These are phyloP conservation scores for Scaptomyza hsui DNA, from an alignment of 1,140 invertebrate genomes.

Conservation along the genomic window DNA sequence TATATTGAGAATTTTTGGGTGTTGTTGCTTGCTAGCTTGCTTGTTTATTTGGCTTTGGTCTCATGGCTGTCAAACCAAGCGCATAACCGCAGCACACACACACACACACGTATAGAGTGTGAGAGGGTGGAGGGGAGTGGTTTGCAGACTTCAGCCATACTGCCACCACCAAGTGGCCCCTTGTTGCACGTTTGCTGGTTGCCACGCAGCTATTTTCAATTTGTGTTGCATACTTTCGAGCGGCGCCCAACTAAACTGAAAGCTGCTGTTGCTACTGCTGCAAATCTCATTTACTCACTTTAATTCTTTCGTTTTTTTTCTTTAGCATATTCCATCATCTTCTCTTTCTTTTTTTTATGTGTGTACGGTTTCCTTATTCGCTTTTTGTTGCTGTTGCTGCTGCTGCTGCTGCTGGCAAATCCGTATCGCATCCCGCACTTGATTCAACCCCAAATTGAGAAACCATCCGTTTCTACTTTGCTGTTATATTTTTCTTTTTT, in stretches of 20 bases:
- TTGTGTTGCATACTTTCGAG: conserved; percentile 48
- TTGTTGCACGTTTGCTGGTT: conserved; percentile 24
- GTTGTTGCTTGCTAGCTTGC: conserved; percentile 13
- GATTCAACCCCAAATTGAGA: conserved; percentile 35
- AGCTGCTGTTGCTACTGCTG: conserved; percentile 13
- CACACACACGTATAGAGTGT: conserved; percentile 17
- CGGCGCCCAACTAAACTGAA: conserved; percentile 20
- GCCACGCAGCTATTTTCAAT: conserved; percentile 53
- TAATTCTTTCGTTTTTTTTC: conserved; percentile 36
- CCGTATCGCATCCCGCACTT: conserved; percentile 10
- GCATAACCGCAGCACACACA: conserved; percentile 69
- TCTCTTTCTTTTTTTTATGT: conserved; percentile 19
- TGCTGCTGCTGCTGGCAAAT: conserved; percentile 2
- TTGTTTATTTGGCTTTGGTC: conserved; percentile 64
- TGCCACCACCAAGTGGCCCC: conserved; percentile 3
- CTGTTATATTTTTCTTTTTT: conserved; percentile 4
- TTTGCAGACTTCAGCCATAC: neutral
- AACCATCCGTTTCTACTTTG: conserved; percentile 18
- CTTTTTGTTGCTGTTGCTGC: conserved; percentile 22
- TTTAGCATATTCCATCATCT: conserved; percentile 3
- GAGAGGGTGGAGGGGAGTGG: too few species aligned
- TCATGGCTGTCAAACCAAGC: conserved; percentile 70
- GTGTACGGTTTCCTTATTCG: conserved; percentile 10
- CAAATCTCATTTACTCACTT: conserved; percentile 56
- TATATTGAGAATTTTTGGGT: conserved; percentile 31